Conservation (phyloP, 2,113 vertebrate genomes). For the Scytalopus superciliaris region DNA sequence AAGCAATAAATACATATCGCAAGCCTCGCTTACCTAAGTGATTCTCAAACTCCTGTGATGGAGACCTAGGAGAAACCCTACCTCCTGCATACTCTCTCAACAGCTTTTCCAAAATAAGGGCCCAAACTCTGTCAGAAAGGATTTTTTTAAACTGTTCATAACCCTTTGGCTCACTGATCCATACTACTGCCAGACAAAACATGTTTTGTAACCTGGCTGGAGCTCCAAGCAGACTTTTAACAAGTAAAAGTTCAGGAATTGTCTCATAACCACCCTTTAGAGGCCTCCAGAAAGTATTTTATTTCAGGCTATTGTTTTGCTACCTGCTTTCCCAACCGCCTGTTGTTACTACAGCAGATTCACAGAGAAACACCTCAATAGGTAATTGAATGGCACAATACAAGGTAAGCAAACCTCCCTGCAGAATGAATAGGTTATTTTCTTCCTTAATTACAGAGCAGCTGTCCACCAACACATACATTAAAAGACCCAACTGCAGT, state of each 20-base stretch:
- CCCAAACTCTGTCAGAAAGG: not conserved
- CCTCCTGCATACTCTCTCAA: not conserved
- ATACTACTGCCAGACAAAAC: constrained; percentile 1
- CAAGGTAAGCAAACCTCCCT: not conserved
- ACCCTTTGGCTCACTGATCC: not conserved
- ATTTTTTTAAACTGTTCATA: not conserved
- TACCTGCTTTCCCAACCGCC: not conserved
- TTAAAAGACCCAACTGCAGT: not conserved
- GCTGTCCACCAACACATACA: not conserved
- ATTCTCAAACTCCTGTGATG: not conserved
- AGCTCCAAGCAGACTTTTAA: not conserved
- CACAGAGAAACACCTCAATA: not conserved
- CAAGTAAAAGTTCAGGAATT: not conserved
- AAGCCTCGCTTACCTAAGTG: not conserved
- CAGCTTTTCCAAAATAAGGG: not conserved
- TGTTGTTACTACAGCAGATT: not conserved
- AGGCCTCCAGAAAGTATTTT: not conserved
- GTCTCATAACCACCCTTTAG: not conserved
- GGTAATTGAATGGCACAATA: not conserved
- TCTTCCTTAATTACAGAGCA: not conserved
- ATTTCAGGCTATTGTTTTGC: constrained; percentile 21
- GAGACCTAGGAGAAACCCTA: not conserved
- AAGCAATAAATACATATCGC: not conserved
- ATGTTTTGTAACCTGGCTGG: not conserved
- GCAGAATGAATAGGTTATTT: not conserved